A percentile compares a stretch with the other conserved stretches of the same genome.
phyloP scores from a whole-genome alignment of 2,888 invertebrate genomes.

The Zonitis immaculata region DNA sequence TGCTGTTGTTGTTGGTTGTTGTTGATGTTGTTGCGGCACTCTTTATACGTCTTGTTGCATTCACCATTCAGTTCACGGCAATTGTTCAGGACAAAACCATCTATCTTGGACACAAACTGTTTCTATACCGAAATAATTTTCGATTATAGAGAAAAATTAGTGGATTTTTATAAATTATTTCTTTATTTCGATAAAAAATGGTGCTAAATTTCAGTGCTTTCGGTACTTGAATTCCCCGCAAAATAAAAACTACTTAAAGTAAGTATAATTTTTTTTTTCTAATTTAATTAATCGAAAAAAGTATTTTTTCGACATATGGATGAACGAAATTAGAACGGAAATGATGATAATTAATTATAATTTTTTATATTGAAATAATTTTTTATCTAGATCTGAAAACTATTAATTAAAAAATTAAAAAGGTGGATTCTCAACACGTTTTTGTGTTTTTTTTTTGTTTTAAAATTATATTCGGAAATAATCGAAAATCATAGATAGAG shows the following conservation, averaged over 20 bases:
- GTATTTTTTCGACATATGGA: too few relatives aligned
- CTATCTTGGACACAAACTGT: not conserved
- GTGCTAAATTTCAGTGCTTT: not conserved
- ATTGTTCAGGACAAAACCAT: constrained; percentile 19
- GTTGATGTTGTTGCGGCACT: constrained; percentile 6
- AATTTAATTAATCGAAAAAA: too few relatives aligned
- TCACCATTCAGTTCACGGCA: constrained; percentile 23
- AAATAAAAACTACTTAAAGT: too few relatives aligned
- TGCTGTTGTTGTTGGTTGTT: constrained; percentile 4
- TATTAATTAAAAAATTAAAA: too few relatives aligned
- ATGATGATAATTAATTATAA: not conserved
- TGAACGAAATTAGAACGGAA: not conserved
- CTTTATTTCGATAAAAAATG: not conserved
- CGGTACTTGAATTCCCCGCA: not conserved
- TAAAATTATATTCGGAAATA: too few relatives aligned
- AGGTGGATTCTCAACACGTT: not conserved
- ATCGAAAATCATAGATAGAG: too few relatives aligned
- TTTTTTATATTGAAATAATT: too few relatives aligned
- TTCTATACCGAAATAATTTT: not conserved
- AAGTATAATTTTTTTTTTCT: too few relatives aligned
- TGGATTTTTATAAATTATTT: not conserved
- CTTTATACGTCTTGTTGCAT: constrained; percentile 21
- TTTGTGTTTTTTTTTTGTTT: too few relatives aligned
- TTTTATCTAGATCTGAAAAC: too few relatives aligned
- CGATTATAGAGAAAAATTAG: too few relatives aligned